Evolutionary conservation across 2,888 invertebrate species (phyloP), one percentile per base, ranked within the genome.

Genomic region (Heliconius sara): DNA sequence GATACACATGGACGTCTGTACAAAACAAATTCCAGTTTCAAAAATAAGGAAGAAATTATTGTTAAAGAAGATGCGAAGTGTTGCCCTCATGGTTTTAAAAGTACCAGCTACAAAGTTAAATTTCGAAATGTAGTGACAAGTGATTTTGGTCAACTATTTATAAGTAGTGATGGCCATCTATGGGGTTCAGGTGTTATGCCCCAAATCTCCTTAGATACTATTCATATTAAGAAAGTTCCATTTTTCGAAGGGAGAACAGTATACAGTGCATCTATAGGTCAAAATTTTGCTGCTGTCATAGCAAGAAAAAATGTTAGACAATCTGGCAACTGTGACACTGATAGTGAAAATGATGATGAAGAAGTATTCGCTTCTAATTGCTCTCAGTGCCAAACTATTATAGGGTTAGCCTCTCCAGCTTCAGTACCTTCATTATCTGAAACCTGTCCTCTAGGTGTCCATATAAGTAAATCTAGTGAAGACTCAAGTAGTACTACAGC

Each of bases 241-340:
- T 97, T 97, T 91, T 97, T 97, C 85, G 96, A 97, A 86, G 96
- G 96, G 12, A 93, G 97, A 84, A 96, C 96, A 81, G 96, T 98
- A 34, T 95, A 97, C 75, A 96, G 96, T 88, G 96, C 97, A 70
- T 96, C 96, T 13, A 97, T 98, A 79, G 98, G 98, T 10, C 95
- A 96, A 80, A 96, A 97, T 87, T 98, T 97, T 95, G 98, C 97
- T 88, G 97, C 97, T 87, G 96, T 96, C 74, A 96, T 97, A 85
- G 96, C 96, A n/a, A 95, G 96, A 82, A 97, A 96, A 89, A 95
- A 95, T 89, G 95, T 95, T 19, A 93, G 91, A 84, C 88, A 88
- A 80, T 94, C 94, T 75, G 92, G 91, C 5, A 93, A 93, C 84
- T 95, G 95, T 87, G 96, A 97, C 84, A 96, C 96, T 66, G 96